Conservation (phyloP, 2,797 vertebrate species). For the Apogon hyalosoma region DNA sequence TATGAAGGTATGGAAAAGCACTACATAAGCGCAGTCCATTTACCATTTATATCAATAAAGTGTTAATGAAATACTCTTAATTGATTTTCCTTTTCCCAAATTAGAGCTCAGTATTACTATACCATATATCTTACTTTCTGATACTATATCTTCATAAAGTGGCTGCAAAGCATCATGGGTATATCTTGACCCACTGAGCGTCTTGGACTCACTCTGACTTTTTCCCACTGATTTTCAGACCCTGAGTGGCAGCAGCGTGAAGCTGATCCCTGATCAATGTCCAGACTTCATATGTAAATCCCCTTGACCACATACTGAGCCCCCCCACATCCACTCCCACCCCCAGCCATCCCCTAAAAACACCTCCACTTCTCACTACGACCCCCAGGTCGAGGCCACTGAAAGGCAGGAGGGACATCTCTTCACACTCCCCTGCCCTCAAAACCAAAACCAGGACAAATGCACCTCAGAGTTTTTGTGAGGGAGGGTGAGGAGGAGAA, state of each 20-base stretch:
- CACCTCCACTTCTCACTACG: constrained; percentile 41
- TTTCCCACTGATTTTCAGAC: constrained; percentile 3
- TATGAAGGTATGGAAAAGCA: no score
- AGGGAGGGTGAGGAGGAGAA: constrained; percentile 9
- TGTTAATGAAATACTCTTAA: no score
- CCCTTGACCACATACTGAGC: constrained; percentile 60
- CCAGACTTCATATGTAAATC: constrained; percentile 75
- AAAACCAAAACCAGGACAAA: constrained; percentile 54
- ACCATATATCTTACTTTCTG: no score
- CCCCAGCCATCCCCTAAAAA: background rate
- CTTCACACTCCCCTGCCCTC: constrained; percentile 35
- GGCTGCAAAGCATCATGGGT: no score
- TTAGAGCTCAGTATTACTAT: no score
- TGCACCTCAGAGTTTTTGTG: constrained; percentile 71
- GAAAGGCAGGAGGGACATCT: constrained; percentile 58
- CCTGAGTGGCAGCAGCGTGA: constrained; percentile 34
- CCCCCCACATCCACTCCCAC: constrained; percentile 4
- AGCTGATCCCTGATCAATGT: constrained; percentile 59
- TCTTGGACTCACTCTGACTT: no score
- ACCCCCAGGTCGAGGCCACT: constrained; percentile 56
- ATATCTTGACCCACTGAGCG: no score
- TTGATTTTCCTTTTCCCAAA: no score
- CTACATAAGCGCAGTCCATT: no score
- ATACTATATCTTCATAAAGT: no score
- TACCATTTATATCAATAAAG: no score